Evolutionary conservation across 2,113 vertebrate species (phyloP).

Genomic region (Cinclus cinclus): DNA sequence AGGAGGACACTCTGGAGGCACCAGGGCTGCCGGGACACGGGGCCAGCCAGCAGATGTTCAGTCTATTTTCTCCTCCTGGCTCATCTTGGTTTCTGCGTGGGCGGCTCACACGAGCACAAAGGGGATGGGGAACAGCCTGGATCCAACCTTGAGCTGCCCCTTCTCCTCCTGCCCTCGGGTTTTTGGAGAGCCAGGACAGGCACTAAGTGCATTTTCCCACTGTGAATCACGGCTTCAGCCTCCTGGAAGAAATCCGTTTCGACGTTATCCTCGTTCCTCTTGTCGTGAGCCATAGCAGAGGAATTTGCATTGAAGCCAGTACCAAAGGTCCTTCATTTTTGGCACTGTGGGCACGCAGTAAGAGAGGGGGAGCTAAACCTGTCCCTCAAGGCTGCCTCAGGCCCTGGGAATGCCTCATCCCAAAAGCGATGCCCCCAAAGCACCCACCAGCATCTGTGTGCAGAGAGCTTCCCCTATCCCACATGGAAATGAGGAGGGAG

Average conservation of each 20-base stretch:
- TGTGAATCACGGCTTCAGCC: background rate
- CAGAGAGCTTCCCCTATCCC: background rate
- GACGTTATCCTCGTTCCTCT: background rate
- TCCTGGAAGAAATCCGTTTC: background rate
- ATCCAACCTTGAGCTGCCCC: background rate
- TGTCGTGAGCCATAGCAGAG: background rate
- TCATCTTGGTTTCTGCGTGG: constrained; percentile 76
- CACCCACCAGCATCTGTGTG: accelerated
- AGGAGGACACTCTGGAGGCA: background rate
- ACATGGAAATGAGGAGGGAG: background rate
- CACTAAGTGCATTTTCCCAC: background rate
- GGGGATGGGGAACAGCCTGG: constrained; percentile 71
- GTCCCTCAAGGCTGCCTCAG: accelerated
- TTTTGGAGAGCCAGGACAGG: background rate
- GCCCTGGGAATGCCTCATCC: background rate
- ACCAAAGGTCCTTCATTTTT: background rate
- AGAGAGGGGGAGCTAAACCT: background rate
- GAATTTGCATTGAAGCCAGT: background rate
- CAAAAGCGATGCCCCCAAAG: background rate
- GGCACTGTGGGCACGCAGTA: accelerated
- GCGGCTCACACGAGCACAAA: constrained; percentile 76
- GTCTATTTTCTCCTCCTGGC: constrained; percentile 45
- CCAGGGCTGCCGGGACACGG: background rate
- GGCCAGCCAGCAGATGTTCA: constrained; percentile 50
- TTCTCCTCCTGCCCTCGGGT: accelerated